Percentiles rank a stretch among this genome's conserved stretches.
phyloP scores from a whole-genome alignment of 2,888 invertebrate genomes.

The Rhopalosiphum nymphaeae region DNA sequence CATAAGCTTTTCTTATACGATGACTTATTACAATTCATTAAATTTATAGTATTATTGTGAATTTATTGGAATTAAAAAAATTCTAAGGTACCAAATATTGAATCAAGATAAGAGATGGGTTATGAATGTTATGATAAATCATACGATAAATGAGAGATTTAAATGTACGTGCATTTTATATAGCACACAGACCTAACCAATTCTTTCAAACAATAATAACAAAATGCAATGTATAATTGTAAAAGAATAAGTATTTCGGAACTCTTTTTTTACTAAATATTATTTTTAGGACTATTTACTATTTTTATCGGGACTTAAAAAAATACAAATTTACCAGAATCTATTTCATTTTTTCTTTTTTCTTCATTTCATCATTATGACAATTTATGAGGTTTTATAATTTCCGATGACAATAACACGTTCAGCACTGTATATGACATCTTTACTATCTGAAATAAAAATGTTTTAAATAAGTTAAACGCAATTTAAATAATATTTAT shows the following conservation, averaged over 20 bases:
- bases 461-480: not conserved
- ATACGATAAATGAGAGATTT: not conserved
- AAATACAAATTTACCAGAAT: not conserved
- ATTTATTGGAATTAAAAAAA: not conserved
- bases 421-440: conserved; percentile 24
- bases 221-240: not conserved
- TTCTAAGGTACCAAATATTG: too few relatives aligned
- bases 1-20: not conserved
- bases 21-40: not conserved
- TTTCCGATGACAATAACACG: not conserved
- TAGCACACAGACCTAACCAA: not conserved
- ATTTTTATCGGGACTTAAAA: not conserved
- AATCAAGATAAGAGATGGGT: not conserved
- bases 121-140: too few relatives aligned
- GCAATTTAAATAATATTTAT: not conserved
- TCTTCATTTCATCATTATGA: not conserved
- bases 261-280: not conserved
- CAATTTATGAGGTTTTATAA: not conserved
- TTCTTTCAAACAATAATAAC: not conserved
- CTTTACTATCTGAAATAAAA: not conserved
- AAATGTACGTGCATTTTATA: not conserved
- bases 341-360: not conserved
- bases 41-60: not conserved
- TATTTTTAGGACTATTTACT: not conserved
- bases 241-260: not conserved